Percentiles rank a stretch among this genome's conserved stretches.
Evolutionary conservation across 2,888 invertebrate species (phyloP).

Genomic region (Campoplex nolae): DNA sequence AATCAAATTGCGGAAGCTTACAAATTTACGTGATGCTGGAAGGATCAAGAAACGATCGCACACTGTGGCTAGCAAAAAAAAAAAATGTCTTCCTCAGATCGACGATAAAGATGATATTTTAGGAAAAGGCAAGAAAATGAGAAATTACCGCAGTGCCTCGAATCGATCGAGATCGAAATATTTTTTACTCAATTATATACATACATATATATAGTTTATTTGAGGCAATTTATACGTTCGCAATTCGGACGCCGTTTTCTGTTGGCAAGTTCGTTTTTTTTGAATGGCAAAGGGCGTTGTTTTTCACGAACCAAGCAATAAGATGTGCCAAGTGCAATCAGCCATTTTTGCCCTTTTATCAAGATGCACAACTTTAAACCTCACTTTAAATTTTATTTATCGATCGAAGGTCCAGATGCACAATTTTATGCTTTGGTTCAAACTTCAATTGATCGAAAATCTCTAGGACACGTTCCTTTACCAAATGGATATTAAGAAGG

Average conservation of each 20-base stretch:
- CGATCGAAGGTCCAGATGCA: conserved; percentile 33
- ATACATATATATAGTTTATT: conserved; percentile 59
- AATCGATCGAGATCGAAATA: conserved; percentile 46
- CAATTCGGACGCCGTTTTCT: conserved; percentile 50
- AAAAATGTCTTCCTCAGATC: conserved; percentile 57
- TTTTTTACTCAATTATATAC: conserved; percentile 58
- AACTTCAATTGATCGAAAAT: not conserved
- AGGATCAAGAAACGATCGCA: not conserved
- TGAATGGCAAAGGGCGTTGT: conserved; percentile 35
- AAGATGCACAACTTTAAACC: conserved; percentile 51
- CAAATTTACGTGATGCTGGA: conserved; percentile 76
- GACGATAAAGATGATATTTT: conserved; percentile 23
- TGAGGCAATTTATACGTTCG: conserved; percentile 57
- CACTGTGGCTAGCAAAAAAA: not conserved
- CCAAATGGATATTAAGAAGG: conserved; percentile 32
- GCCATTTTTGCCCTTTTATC: conserved; percentile 15
- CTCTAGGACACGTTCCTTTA: conserved; percentile 17
- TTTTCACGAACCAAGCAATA: conserved; percentile 56
- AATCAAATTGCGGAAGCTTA: conserved; percentile 84
- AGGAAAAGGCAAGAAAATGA: conserved; percentile 6
- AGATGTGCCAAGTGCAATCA: conserved; percentile 67
- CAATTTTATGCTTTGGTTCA: conserved; percentile 33
- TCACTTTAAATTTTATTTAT: not conserved
- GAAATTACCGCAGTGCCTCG: conserved; percentile 56
- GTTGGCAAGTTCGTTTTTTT: conserved; percentile 50